phyloP scores from a whole-genome alignment of 2,888 invertebrate species.

The Omphaloscelis lunosa region DNA sequence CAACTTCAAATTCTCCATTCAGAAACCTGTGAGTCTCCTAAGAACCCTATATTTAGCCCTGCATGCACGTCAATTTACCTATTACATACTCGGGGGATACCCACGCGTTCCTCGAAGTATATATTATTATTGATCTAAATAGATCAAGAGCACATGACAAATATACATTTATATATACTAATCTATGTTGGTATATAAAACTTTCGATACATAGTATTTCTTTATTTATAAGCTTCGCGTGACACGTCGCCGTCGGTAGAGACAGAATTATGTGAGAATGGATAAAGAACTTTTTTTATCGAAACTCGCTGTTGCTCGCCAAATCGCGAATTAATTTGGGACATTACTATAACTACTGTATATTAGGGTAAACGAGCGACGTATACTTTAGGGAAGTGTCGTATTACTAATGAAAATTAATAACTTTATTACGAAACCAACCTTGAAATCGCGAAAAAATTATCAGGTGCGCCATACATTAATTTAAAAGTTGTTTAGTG shows the following conservation, averaged over 20 bases:
- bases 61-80: not conserved
- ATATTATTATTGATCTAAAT: constrained; percentile 23
- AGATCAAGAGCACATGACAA: constrained; percentile 33
- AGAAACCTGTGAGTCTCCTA: not conserved
- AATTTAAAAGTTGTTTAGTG: no score
- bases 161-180: not conserved
- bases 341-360: no score
- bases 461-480: no score
- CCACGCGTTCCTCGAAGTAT: constrained; percentile 25
- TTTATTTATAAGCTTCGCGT: constrained; percentile 28
- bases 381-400: no score
- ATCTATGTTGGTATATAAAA: constrained; percentile 1
- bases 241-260: not conserved
- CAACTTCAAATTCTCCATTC: no score
- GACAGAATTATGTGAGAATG: constrained; percentile 1
- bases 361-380: no score
- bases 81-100: constrained; percentile 28
- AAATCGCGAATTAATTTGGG: not conserved
- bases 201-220: not conserved
- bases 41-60: not conserved
- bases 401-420: no score
- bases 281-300: not conserved
- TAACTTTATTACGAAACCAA: no score
- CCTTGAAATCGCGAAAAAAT: no score
- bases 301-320: not conserved